These are phyloP conservation scores for Sialis fuliginosa DNA, from an alignment of 2,888 invertebrate species.

Conservation along the genomic window DNA sequence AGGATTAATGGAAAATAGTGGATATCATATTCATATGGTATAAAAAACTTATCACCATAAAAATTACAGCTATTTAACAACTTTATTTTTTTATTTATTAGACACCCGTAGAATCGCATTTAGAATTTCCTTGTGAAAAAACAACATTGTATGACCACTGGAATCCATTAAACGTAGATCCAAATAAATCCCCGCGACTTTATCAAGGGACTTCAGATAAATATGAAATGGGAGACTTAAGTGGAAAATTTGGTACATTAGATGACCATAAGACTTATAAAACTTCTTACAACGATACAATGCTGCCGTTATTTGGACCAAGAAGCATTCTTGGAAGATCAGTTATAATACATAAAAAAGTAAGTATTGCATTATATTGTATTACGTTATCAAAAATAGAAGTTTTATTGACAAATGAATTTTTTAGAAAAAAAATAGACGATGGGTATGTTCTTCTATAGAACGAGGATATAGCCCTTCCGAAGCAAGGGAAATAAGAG, in stretches of 20 bases:
- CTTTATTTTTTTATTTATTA: conserved; percentile 20
- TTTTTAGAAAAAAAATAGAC: conserved; percentile 29
- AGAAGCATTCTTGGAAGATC: conserved; percentile 74
- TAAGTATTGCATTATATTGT: conserved; percentile 14
- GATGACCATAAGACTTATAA: conserved; percentile 40
- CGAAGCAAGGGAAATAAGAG: conserved; percentile 70
- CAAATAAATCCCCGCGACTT: conserved; percentile 33
- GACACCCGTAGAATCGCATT: conserved; percentile 65
- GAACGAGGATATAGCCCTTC: conserved; percentile 77
- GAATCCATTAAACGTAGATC: conserved; percentile 63
- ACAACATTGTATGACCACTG: conserved; percentile 70
- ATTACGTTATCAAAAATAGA: background rate
- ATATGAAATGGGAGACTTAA: conserved; percentile 72
- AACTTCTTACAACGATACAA: conserved; percentile 57
- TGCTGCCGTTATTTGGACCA: conserved; percentile 63
- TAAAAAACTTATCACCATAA: conserved; percentile 13
- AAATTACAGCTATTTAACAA: too few relatives aligned
- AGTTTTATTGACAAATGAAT: background rate
- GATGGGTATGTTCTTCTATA: conserved; percentile 74
- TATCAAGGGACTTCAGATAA: conserved; percentile 61
- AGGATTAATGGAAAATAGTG: conserved; percentile 45
- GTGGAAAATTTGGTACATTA: conserved; percentile 69
- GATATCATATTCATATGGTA: conserved; percentile 73
- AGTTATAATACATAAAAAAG: conserved; percentile 62
- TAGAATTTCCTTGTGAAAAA: conserved; percentile 76